Conservation (phyloP, 1,140 invertebrate species). For the Centruroides sculpturatus region DNA sequence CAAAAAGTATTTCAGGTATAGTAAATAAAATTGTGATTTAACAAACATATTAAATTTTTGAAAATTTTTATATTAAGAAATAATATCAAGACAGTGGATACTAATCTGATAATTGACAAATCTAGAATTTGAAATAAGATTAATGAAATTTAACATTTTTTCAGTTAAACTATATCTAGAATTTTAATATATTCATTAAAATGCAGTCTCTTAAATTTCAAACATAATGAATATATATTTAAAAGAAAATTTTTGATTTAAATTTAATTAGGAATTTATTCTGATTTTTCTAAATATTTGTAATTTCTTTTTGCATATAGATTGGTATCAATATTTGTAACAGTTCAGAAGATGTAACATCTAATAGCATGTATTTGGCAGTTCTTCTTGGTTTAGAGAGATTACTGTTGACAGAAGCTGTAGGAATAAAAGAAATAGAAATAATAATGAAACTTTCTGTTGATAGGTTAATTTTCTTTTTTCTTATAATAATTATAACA, state of each 20-base stretch:
- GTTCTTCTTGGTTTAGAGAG: slow-evolving; percentile 52
- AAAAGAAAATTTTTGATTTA: too few species aligned
- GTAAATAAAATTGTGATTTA: neutral
- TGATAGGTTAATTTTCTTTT: slow-evolving; percentile 33
- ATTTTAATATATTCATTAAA: too few species aligned
- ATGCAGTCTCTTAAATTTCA: too few species aligned
- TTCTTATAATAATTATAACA: neutral
- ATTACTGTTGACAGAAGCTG: slow-evolving; percentile 42
- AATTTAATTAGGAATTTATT: neutral
- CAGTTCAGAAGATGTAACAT: slow-evolving; percentile 25
- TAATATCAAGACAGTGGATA: too few species aligned
- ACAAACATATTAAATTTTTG: neutral
- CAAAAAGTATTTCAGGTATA: slow-evolving; percentile 21
- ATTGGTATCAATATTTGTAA: slow-evolving; percentile 27
- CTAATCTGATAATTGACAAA: too few species aligned
- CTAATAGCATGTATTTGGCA: slow-evolving; percentile 27
- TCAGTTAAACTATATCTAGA: too few species aligned
- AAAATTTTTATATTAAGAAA: too few species aligned
- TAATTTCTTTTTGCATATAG: slow-evolving; percentile 17
- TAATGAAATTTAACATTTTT: too few species aligned
- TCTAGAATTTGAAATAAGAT: too few species aligned
- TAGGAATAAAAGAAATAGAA: slow-evolving; percentile 43
- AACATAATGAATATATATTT: too few species aligned
- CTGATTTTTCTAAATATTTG: neutral
- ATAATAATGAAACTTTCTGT: slow-evolving; percentile 55